Percentiles rank a stretch among this genome's conserved stretches.
Evolutionary conservation across 2,797 vertebrate genomes (phyloP).

Genomic region (Vultur gryphus): DNA sequence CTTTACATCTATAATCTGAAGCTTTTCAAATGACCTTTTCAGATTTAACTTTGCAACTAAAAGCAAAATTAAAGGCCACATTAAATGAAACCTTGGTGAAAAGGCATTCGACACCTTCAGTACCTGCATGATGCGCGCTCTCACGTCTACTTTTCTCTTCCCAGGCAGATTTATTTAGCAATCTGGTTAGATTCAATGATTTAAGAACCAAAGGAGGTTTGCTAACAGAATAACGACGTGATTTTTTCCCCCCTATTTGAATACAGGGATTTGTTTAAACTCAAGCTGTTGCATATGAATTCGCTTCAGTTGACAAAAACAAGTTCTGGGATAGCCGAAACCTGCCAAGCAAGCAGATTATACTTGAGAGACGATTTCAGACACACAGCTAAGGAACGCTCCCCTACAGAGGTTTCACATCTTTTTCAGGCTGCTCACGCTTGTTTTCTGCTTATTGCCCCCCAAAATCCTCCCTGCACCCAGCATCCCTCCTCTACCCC

Average conservation of each 20-base stretch:
- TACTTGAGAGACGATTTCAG: background rate
- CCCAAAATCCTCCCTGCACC: background rate
- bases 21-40: slow-evolving; percentile 29
- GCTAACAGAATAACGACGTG: background rate
- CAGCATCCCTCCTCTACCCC: background rate
- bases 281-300: background rate
- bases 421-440: background rate
- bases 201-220: background rate
- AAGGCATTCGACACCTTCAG: background rate
- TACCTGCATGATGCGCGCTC: accelerated
- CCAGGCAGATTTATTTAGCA: background rate
- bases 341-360: background rate
- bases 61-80: background rate
- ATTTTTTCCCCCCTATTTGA: background rate
- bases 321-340: background rate
- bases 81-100: background rate
- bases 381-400: background rate
- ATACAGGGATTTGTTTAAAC: slow-evolving; percentile 16
- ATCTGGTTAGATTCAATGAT: background rate
- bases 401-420: background rate
- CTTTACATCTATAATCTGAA: slow-evolving; percentile 14
- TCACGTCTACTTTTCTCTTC: background rate
- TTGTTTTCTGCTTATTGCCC: background rate
- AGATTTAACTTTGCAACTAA: background rate
- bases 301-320: background rate